Evolutionary conservation across 2,113 vertebrate genomes (phyloP).

Genomic region (Harpagus bidentatus): DNA sequence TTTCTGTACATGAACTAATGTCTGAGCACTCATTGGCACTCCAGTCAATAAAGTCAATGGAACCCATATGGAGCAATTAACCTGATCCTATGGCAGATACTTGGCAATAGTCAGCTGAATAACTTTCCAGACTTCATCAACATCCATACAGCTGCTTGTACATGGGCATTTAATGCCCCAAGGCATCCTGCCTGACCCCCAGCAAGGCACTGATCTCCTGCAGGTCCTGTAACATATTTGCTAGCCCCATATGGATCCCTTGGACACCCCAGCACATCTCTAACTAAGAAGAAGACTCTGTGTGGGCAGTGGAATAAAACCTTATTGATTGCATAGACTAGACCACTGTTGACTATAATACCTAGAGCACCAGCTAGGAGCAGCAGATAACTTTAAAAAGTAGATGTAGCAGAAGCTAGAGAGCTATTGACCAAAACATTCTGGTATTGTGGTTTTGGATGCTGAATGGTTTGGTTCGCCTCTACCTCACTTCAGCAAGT

Average conservation of each 20-base stretch:
- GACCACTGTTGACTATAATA: background rate
- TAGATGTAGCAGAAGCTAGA: background rate
- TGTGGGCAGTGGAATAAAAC: background rate
- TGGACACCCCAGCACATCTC: background rate
- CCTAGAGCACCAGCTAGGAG: background rate
- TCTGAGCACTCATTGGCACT: background rate
- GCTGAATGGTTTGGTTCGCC: accelerated
- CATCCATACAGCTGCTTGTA: background rate
- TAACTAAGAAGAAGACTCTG: background rate
- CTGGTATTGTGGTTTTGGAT: background rate
- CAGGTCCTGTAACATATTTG: background rate
- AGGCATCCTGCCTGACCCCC: background rate
- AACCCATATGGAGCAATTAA: background rate
- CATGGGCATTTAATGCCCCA: background rate
- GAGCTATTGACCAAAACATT: background rate
- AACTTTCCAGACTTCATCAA: background rate
- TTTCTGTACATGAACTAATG: background rate
- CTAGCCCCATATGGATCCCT: background rate
- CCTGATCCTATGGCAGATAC: background rate
- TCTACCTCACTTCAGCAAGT: background rate
- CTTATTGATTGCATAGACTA: background rate
- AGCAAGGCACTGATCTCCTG: background rate
- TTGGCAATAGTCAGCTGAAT: background rate
- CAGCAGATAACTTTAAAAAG: background rate
- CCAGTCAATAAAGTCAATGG: background rate